These are phyloP conservation scores for Mizuhopecten yessoensis DNA, from an alignment of 1,140 invertebrate genomes.

Conservation along the genomic window DNA sequence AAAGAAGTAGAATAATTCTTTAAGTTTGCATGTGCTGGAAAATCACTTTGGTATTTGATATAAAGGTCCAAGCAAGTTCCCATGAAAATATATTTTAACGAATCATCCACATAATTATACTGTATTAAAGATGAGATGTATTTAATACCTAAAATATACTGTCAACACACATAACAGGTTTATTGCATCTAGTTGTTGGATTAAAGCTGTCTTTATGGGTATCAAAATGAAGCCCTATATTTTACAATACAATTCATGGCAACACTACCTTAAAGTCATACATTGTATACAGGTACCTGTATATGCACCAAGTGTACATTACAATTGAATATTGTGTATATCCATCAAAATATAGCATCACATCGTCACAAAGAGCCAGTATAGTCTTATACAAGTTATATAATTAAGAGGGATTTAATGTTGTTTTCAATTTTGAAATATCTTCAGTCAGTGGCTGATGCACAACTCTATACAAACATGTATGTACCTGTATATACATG, in stretches of 20 bases:
- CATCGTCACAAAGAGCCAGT: neutral
- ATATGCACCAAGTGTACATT: neutral
- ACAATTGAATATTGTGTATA: neutral
- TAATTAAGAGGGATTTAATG: neutral
- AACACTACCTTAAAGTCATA: neutral
- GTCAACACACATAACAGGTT: neutral
- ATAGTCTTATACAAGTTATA: neutral
- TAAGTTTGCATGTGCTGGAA: neutral
- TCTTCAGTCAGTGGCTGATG: neutral
- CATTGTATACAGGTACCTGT: neutral
- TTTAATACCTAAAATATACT: neutral
- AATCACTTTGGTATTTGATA: too few relatives aligned
- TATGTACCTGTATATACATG: too few relatives aligned
- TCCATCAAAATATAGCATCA: neutral
- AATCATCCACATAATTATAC: neutral
- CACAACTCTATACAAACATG: neutral
- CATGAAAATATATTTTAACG: neutral
- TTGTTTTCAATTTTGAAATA: neutral
- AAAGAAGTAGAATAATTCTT: neutral
- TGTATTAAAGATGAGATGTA: neutral
- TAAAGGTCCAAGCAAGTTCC: too few relatives aligned
- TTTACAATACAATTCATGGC: neutral
- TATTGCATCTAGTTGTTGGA: neutral
- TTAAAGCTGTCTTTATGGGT: neutral
- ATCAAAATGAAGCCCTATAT: neutral